Evolutionary conservation across 2,797 vertebrate genomes (phyloP), one percentile per base, ranked within the genome.

Genomic region (Momotus momota): DNA sequence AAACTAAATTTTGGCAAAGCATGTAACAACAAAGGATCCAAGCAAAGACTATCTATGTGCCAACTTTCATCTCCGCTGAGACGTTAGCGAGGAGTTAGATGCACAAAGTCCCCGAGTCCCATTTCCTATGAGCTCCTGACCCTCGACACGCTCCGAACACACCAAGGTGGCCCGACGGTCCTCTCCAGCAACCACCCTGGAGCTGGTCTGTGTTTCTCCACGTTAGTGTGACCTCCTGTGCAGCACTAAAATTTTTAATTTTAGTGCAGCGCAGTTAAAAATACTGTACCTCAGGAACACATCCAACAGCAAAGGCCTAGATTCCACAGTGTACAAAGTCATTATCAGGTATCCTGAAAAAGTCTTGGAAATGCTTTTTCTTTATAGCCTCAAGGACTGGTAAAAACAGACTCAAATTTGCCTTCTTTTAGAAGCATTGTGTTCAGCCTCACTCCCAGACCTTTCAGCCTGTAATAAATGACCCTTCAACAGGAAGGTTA

Each of bases 1-100:
- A 94, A 96, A 94, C 95, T 93, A 88, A 90, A 96, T 94, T 96
- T 96, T 97, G 97, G 97, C 97, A 97, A 97, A 95, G 88, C 70
- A 80, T 66, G 18, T 81, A 95, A 94, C 83, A 96, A 96, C 93
- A 89, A 86, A 89, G 88, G 84, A 96, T 94, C 89, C 79, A 96
- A 96, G 96, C 90, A 74, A 86, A 96, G 93, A 81, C 73, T 93
- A 83, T 41, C 4, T 49, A 95, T 62, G 80, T 97, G 97, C 96
- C 97, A 97, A 85, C 90, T 96, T 94, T 38, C 90, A 87, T 96
- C 90, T 95, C 93, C 82, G 91, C 49, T 52, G 43, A 92, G 88
- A 84, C 74, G 9, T 72, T 51, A 82, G 81, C 46, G 67, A n/a
- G 3, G 71, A 94, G 73, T 52, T 95, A 58, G 35, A 40, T 25